Conservation (phyloP, 1,140 invertebrate species). For the Drosophila neocordata region DNA sequence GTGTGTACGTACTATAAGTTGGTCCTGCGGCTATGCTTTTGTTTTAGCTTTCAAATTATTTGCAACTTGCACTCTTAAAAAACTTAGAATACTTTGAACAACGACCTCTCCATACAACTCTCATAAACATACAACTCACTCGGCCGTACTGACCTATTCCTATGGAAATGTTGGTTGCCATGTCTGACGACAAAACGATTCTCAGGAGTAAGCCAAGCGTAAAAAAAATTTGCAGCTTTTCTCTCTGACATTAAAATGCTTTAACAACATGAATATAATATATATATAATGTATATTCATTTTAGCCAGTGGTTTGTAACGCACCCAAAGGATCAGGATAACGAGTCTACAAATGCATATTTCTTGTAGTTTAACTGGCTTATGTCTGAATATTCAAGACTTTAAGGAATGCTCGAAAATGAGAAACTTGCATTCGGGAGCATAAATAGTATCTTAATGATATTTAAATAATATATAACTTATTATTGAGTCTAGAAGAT, state of each 20-base stretch:
- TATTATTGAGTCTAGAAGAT: no score
- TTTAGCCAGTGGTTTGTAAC: constrained; percentile 16
- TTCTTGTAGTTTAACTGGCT: no score
- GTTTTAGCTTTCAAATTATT: constrained; percentile 43
- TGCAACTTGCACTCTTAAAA: constrained; percentile 55
- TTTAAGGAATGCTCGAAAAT: no score
- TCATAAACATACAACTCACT: constrained; percentile 47
- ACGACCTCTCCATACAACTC: constrained; percentile 20
- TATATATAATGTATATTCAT: not conserved
- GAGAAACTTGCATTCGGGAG: no score
- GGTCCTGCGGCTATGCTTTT: constrained; percentile 46
- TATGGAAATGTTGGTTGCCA: constrained; percentile 66
- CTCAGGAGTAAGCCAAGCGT: constrained; percentile 54
- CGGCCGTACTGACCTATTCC: constrained; percentile 80
- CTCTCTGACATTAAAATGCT: not conserved
- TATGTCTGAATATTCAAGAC: no score
- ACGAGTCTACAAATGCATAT: no score
- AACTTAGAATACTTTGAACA: constrained; percentile 40
- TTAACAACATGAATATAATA: not conserved
- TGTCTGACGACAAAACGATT: constrained; percentile 59
- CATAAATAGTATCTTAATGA: no score
- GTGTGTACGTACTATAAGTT: constrained; percentile 9
- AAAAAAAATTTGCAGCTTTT: constrained; percentile 46
- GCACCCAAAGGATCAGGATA: no score
- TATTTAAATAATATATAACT: no score